Evolutionary conservation across 1,140 invertebrate species (phyloP).

Genomic region (Panagrolaimus sp.): DNA sequence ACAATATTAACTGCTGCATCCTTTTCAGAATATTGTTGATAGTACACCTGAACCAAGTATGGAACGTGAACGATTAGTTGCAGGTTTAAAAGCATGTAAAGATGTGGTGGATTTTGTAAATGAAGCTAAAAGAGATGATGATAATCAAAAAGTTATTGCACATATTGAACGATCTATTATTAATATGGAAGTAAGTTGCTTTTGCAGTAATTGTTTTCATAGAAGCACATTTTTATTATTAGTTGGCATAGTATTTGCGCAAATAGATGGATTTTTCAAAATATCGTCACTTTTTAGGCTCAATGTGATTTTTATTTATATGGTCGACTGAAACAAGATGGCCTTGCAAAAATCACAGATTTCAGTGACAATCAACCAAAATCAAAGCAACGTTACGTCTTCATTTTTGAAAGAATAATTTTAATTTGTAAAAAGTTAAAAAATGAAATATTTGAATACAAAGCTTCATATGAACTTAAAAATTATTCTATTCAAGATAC

Average conservation of each 20-base stretch:
- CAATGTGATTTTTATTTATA: not conserved
- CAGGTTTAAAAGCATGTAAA: not conserved
- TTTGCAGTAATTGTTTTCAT: too few relatives aligned
- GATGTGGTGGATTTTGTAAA: not conserved
- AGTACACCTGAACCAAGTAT: not conserved
- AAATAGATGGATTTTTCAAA: too few relatives aligned
- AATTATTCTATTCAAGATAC: not conserved
- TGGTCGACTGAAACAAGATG: conserved; percentile 4
- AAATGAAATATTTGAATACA: not conserved
- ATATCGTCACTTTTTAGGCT: not conserved
- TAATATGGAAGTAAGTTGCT: not conserved
- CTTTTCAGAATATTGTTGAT: not conserved
- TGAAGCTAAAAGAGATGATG: not conserved
- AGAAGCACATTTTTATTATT: too few relatives aligned
- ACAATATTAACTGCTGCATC: too few relatives aligned
- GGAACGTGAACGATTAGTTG: not conserved
- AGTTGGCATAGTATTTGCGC: too few relatives aligned
- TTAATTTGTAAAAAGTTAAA: conserved; percentile 9
- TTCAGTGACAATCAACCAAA: not conserved
- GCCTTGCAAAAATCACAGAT: not conserved
- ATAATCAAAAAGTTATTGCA: not conserved
- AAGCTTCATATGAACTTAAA: not conserved
- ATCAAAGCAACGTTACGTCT: conserved; percentile 4
- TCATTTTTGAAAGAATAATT: conserved; percentile 1
- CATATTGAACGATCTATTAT: conserved; percentile 4